phyloP scores from a whole-genome alignment of 1,140 invertebrate genomes.

The Temnothorax curvispinosus region DNA sequence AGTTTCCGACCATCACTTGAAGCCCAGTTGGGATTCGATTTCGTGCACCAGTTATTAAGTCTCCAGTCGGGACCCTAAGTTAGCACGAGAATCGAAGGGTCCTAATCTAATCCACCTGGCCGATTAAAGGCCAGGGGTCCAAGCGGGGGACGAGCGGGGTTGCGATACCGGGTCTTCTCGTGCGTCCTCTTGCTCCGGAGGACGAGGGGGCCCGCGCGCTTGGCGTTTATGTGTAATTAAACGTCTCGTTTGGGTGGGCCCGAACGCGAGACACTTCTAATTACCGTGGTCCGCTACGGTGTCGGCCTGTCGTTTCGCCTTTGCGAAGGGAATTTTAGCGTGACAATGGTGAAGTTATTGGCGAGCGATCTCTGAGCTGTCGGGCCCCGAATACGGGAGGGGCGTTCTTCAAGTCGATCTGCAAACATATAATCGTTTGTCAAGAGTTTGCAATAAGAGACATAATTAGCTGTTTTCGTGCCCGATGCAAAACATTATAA shows the following conservation, averaged over 20 bases:
- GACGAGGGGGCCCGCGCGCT: background rate
- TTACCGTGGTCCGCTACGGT: constrained; percentile 75
- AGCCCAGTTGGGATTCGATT: constrained; percentile 47
- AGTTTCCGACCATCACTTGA: background rate
- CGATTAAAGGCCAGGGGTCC: constrained; percentile 75
- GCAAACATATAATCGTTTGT: constrained; percentile 2
- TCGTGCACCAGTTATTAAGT: constrained; percentile 73
- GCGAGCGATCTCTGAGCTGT: background rate
- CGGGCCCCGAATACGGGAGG: no score
- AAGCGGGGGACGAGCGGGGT: background rate
- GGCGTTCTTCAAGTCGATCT: background rate
- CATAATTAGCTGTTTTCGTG: background rate
- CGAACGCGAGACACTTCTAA: constrained; percentile 77
- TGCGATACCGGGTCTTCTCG: background rate
- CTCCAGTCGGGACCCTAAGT: constrained; percentile 63
- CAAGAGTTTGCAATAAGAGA: background rate
- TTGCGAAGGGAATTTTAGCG: constrained; percentile 61
- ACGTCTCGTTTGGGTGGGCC: constrained; percentile 72
- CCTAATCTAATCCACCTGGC: constrained; percentile 80
- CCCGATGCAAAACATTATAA: background rate
- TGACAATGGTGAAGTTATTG: constrained; percentile 62
- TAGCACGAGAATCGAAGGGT: constrained; percentile 75
- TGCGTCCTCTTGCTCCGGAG: background rate
- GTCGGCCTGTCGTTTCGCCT: constrained; percentile 78
- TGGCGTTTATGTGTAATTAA: constrained; percentile 79